phyloP scores from a whole-genome alignment of 2,888 invertebrate genomes.

The Copidosoma aretas region DNA sequence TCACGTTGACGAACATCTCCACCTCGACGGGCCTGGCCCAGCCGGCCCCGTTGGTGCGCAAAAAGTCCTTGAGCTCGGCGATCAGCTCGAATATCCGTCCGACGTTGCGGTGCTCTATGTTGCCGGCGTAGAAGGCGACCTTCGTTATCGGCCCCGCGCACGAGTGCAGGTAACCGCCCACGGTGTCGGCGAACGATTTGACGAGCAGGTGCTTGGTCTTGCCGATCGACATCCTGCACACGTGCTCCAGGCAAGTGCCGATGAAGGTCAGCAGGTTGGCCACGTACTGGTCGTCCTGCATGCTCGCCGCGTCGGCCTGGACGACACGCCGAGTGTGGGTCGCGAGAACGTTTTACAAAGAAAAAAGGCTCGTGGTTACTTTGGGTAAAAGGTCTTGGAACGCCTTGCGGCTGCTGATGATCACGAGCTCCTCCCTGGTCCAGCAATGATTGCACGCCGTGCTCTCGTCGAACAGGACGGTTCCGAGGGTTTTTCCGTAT shows the following conservation, averaged over 20 bases:
- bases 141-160: slow-evolving; percentile 69
- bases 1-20: slow-evolving; percentile 28
- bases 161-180: slow-evolving; percentile 70
- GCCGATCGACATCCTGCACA: slow-evolving; percentile 51
- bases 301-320: slow-evolving; percentile 51
- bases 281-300: slow-evolving; percentile 54
- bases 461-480: slow-evolving; percentile 54
- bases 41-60: slow-evolving; percentile 68
- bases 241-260: slow-evolving; percentile 53
- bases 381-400: slow-evolving; percentile 57
- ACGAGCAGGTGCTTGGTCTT: slow-evolving; percentile 55
- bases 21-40: slow-evolving; percentile 63
- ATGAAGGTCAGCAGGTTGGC: slow-evolving; percentile 55
- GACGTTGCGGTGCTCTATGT: slow-evolving; percentile 66
- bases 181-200: slow-evolving; percentile 63
- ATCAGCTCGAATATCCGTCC: slow-evolving; percentile 67
- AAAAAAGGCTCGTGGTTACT: slow-evolving; percentile 38
- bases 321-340: neutral
- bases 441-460: slow-evolving; percentile 53
- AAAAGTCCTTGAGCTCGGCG: slow-evolving; percentile 66
- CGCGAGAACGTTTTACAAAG: no score
- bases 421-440: slow-evolving; percentile 53
- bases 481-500: slow-evolving; percentile 51
- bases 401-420: slow-evolving; percentile 53
- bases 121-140: slow-evolving; percentile 70